These are phyloP conservation scores for Paraescarpia echinospica DNA, from an alignment of 1,140 invertebrate genomes.

Conservation along the genomic window DNA sequence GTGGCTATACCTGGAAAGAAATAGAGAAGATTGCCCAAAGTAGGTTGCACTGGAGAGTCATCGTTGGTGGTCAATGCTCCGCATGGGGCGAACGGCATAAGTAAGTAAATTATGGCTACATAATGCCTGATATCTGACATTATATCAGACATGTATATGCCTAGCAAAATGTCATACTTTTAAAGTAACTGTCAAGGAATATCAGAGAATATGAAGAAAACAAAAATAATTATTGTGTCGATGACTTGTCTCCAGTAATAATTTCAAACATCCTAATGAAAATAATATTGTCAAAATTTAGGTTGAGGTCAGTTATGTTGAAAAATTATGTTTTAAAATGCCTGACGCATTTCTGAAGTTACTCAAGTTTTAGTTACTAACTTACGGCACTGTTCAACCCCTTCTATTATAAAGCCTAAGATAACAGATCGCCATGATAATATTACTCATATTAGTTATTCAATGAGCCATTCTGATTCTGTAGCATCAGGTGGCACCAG, in stretches of 20 bases:
- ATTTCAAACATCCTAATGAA: neutral
- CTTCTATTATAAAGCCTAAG: neutral
- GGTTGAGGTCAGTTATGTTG: neutral
- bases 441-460: neutral
- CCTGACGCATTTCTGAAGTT: neutral
- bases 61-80: no score
- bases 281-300: neutral
- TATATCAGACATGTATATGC: neutral
- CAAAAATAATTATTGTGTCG: neutral
- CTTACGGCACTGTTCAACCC: neutral
- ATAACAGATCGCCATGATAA: neutral
- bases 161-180: neutral
- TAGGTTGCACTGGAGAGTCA: no score
- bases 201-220: neutral
- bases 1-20: no score
- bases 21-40: no score
- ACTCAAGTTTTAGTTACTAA: neutral
- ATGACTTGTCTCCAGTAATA: neutral
- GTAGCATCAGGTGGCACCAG: neutral
- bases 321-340: neutral
- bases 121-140: neutral
- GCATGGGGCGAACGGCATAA: no score
- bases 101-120: no score
- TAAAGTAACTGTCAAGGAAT: neutral
- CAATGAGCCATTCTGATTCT: neutral